Percentiles rank a stretch among this genome's conserved stretches.
Conservation (phyloP, 1,140 invertebrate species). For the Lepidurus arcticus region DNA sequence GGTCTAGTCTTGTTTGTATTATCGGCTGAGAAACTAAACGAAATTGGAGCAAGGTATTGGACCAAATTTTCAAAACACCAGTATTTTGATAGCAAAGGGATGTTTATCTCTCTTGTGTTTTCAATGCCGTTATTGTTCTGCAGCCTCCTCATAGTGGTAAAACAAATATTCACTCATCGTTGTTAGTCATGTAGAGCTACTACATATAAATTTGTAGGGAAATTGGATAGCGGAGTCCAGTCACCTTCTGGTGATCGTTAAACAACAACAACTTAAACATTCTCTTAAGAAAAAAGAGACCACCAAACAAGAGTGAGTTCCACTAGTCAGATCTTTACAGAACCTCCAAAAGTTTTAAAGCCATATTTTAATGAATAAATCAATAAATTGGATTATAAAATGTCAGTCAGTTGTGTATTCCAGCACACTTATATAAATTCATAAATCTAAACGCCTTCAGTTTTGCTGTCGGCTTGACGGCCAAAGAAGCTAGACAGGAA, state of each 20-base stretch:
- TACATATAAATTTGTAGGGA: constrained; percentile 53
- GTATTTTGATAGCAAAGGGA: constrained; percentile 85
- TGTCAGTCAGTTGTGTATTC: too few species aligned
- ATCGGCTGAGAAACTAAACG: constrained; percentile 81
- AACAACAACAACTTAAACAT: constrained; percentile 62
- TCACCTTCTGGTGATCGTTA: constrained; percentile 73
- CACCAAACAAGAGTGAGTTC: constrained; percentile 5
- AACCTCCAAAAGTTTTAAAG: neutral
- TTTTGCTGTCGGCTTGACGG: neutral
- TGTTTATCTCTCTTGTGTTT: constrained; percentile 87
- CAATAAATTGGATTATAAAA: neutral
- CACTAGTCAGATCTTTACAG: neutral
- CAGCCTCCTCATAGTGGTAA: constrained; percentile 88
- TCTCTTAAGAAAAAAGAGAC: neutral
- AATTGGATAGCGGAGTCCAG: constrained; percentile 80
- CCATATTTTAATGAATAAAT: neutral
- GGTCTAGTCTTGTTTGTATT: constrained; percentile 73
- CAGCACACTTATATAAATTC: too few species aligned
- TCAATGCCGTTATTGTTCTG: constrained; percentile 83
- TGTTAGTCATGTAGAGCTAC: constrained; percentile 15
- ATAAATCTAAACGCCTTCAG: too few species aligned
- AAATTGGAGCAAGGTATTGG: constrained; percentile 77
- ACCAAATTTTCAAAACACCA: constrained; percentile 77
- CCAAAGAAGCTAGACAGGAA: neutral
- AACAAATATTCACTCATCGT: constrained; percentile 44